Base-by-base conservation (phyloP, 2,797 vertebrate genomes). In the Tragelaphus eurycerus region DNA sequence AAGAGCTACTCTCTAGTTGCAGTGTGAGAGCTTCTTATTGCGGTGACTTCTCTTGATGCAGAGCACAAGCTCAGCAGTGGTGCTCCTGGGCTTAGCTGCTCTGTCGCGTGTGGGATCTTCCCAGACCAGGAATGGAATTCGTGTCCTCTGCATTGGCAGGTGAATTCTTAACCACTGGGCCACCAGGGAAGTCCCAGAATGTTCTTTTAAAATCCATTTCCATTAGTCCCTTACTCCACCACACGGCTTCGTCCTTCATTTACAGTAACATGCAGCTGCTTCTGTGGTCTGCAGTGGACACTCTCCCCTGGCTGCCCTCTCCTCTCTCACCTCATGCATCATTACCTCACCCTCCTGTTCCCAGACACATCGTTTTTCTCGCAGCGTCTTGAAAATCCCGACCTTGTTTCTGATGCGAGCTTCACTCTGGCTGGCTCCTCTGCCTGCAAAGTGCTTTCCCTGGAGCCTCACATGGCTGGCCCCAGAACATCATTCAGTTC, bases 21-120 rank as follows among this genome's bases (percentile, higher is more conserved):
- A 0, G 11, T 7, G 67, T 1, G 6, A 21, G 38, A 0, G 21
- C 38, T 13, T 38, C 67, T 43, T 25, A 21, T 13, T 14, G 23
- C 2, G 12, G 38, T 7, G 71, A 27, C 71, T 25, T 25, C 38
- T 43, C 71, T 4, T 14, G 71, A 14, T 27, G 71, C 21, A 25
- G 38, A 46, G 71, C 23, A 14, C 38, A 27, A 14, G 21, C 38
- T 43, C 21, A 7, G 71, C 38, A 43, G 71, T 13, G 3, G 11
- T 14, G 71, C n/a, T 43, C 23, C 21, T 27, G 71, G 38, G 71
- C 71, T 43, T 8, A 27, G 38, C 10, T 74, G 71, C 38, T 76
- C 71, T 46, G 71, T 1, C 7, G 71, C 6, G 2, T 8, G 38
- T 15, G 23, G 38, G 38, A 27, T 27, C 71, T 15, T 76, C 38